These are phyloP conservation scores for Coluber constrictor DNA, from an alignment of 2,797 vertebrate species.

Conservation along the genomic window DNA sequence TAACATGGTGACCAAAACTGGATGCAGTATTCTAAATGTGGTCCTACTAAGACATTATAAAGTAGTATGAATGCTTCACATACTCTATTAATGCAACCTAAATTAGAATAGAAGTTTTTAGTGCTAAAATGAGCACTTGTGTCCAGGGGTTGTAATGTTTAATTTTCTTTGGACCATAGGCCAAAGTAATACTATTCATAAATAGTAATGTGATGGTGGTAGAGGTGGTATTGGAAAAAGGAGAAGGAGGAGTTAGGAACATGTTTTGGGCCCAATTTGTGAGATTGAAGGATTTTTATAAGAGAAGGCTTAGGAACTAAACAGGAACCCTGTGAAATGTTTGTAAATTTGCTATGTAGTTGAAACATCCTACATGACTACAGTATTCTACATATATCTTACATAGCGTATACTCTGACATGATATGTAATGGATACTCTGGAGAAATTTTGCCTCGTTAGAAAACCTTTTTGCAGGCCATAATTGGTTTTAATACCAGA, in stretches of 20 bases:
- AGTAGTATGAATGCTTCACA: neutral
- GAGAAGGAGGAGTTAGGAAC: neutral
- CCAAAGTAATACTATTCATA: neutral
- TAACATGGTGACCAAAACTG: neutral
- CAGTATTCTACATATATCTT: neutral
- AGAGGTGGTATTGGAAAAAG: neutral
- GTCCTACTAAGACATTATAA: neutral
- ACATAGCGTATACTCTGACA: neutral
- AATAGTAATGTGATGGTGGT: neutral
- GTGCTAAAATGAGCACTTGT: neutral
- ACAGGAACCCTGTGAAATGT: neutral
- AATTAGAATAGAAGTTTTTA: neutral
- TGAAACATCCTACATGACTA: neutral
- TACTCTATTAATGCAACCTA: neutral
- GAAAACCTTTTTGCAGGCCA: neutral
- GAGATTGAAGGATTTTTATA: neutral
- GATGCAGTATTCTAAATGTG: neutral
- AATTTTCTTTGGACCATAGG: neutral
- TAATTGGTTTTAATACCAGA: neutral
- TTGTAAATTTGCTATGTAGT: neutral
- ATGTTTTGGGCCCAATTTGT: neutral
- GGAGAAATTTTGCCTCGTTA: neutral
- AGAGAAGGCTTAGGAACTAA: neutral
- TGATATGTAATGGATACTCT: fast-evolving
- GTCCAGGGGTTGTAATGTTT: neutral